Base-by-base conservation (phyloP, 1,140 invertebrate genomes). In the Oncopodura yosiiana region DNA sequence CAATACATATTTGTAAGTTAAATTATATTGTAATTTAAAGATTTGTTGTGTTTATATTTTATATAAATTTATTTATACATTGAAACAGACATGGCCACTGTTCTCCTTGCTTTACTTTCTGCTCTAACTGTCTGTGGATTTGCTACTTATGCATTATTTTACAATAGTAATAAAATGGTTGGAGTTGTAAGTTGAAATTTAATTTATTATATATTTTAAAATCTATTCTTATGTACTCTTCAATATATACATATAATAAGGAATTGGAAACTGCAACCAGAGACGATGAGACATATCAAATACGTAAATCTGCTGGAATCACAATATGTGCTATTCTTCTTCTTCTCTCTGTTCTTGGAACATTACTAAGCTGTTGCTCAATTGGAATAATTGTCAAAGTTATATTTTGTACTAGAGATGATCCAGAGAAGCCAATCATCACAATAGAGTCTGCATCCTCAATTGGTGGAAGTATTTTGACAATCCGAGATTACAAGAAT, bases 281-380 rank as follows among this genome's bases (percentile, higher is more conserved):
- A 16, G 58, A 58, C 14, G 62, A 61, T 9, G 56, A 64, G 41
- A 58, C 41, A 6, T 56, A 49, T 26, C 58, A 61, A 38, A 44
- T 24, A 14, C 16, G 62, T 9, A 54, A 55, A 14, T 61, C 62
- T 1, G 26, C 58, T 0, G 62, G 58, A 24, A 48, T 53, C 4
- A 45, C 39, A 0, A 64, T 64, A 41, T 59, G 58, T 36, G 56
- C 62, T 0, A 44, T 64, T 32, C 56, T 64, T 34, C 53, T 64
- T 12, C 48, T 64, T n/a, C 39, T 60, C 9, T 48, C 58, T 9
- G 46, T 64, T 18, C 48, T 64, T 1, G 52, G 61, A 44, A 58
- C 61, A 11, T 41, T 64, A 2, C 44, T 64, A 19, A 48, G 49
- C 23, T 64, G 61, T 52, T 58, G 50, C 38, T 58, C 58, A 5